Base-by-base conservation (phyloP, 2,888 invertebrate genomes). In the Brachycybe producta region DNA sequence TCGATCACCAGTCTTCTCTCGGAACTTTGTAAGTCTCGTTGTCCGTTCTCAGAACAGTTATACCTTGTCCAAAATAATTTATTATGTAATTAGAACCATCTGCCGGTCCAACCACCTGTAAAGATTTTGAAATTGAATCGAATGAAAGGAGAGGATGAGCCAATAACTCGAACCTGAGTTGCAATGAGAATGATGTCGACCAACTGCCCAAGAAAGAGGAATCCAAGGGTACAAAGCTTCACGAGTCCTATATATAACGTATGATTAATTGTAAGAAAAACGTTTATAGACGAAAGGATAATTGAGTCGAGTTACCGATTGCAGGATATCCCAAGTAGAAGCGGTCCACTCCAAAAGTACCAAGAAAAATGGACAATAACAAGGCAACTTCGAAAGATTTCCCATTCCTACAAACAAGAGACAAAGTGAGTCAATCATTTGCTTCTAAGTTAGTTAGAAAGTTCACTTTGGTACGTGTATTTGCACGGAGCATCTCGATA, bases 241-340 rank as follows among this genome's bases (percentile, higher is more conserved):
- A 94, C 78, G 54, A 95, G 69, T 1, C 95, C 71, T 64, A 49
- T 3, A 51, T 51, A 41, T 32, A 43, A 49, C 30, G 27, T 19
- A 13, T n/a, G 17, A 13, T 15, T 24, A 15, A 5, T 23, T 13
- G 8, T 23, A 41, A 41, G 19, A 41, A 41, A 41, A 23, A 27
- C 21, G n/a, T 5, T 41, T 21, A 17, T 8, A 23, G 17, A 21
- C 8, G 19, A 28, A 27, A 36, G 21, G 15, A 2, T 15, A n/a
- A 34, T 26, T 26, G 35, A 42, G 19, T 24, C 32, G 15, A 54
- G 58, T 57, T 53, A 68, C 72, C 97, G 57, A 97, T 78, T 1
- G 91, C 95, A 47, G 91, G 92, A 67, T 97, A 97, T 26, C 98
- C 98, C n/a, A 98, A 73, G 65, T 98, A 98, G 69, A 98, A 95